Evolutionary conservation across 1,140 invertebrate species (phyloP), one percentile per base, ranked within the genome.

Genomic region (Drosophila athabasca): DNA sequence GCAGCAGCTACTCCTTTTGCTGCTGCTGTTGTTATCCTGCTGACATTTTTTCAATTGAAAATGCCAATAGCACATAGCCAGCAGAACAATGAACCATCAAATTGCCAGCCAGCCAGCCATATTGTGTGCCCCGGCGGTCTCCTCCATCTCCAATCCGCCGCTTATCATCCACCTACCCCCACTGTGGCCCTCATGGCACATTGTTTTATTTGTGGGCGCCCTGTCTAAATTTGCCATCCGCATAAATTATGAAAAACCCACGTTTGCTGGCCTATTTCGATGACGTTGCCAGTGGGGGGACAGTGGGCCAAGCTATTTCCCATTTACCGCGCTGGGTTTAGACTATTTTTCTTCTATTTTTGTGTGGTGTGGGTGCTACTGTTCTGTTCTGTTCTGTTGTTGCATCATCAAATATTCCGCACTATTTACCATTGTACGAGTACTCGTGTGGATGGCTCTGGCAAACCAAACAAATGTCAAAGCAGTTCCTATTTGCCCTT

Each of bases 21-120:
- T 35, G 31, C 8, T 35, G 9, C 35, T 39, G 35, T 4, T 39
- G 35, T 13, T 39, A n/a, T 17, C 35, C 61, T 45, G 44, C 45
- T 51, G 62, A 53, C 55, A 76, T 68, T 76, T 76, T 67, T 67
- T 51, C 73, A 76, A 76, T 76, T 76, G 73, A 76, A 76, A 76
- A 76, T 68, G 72, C 73, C 73, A 76, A 70, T 76, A 43, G 51
- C 45, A 39, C 55, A 39, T 51, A 46, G 46, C 24, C 43, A 45
- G 19, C 62, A 50, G 44, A 67, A 67, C 62, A 72, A 52, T 59
- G 62, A 55, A 52, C 26, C 54, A 46, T 50, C 49, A 59, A 61
- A 76, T 67, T 66, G 69, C 48, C 70, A 59, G 35, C 46, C 54
- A 39, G 35, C 31, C 29, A 26, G 24, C 29, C 29, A 49, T 43